phyloP scores from a whole-genome alignment of 2,797 vertebrate genomes.

The Platalea minor region DNA sequence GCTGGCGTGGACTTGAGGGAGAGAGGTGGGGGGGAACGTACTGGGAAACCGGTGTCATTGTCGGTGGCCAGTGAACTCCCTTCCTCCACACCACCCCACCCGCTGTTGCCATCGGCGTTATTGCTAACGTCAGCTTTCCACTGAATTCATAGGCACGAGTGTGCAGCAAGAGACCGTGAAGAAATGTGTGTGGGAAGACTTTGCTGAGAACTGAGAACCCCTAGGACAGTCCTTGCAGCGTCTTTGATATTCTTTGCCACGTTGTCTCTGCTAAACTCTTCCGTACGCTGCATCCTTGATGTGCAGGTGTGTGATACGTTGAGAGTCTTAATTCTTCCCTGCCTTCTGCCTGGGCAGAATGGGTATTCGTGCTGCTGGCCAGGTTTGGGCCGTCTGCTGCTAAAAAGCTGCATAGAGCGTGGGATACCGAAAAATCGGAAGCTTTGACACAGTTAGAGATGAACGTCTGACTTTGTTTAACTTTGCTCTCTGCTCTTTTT shows the following conservation, averaged over 20 bases:
- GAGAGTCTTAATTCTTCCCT: neutral
- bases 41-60: neutral
- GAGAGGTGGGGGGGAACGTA: neutral
- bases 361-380: neutral
- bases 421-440: neutral
- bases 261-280: neutral
- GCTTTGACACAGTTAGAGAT: neutral
- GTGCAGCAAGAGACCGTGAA: neutral
- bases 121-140: neutral
- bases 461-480: neutral
- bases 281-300: neutral
- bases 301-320: neutral
- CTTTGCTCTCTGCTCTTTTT: neutral
- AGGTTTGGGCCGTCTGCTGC: neutral
- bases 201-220: neutral
- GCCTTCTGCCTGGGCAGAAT: neutral
- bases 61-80: neutral
- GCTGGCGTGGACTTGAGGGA: neutral
- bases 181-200: neutral
- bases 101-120: neutral
- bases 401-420: neutral
- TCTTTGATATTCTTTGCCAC: neutral
- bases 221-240: neutral
- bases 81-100: neutral
- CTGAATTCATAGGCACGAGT: neutral